Conservation (phyloP, 2,113 vertebrate genomes). For the Pundamilia nyererei region DNA sequence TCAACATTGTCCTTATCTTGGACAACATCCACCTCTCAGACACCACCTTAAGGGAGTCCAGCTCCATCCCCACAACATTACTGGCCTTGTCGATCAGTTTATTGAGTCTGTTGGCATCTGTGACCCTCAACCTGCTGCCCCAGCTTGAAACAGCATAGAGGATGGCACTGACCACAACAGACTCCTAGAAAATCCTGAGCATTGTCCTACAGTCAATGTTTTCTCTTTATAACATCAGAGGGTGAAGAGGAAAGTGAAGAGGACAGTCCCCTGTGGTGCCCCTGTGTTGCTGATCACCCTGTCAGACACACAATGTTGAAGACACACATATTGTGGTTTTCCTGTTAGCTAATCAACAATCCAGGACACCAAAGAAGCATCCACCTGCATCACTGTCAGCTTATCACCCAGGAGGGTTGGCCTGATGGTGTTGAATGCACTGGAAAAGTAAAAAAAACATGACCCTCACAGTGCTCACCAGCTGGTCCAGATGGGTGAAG, state of each 20-base stretch:
- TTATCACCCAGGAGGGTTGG: not conserved
- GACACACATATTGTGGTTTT: not conserved
- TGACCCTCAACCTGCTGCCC: not conserved
- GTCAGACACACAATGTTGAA: not conserved
- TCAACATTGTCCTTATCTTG: not conserved
- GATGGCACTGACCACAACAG: not conserved
- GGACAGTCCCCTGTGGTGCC: accelerated
- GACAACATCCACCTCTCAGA: not conserved
- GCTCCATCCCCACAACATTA: not conserved
- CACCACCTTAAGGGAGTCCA: not conserved
- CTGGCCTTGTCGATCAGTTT: not conserved
- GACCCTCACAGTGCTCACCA: not conserved
- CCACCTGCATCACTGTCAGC: accelerated
- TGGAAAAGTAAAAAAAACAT: not conserved
- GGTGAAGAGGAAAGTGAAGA: not conserved
- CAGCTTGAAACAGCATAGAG: not conserved
- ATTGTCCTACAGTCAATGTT: accelerated
- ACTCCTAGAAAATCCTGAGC: not conserved
- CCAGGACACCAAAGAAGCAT: not conserved
- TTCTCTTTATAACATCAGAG: not conserved
- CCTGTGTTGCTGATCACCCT: not conserved
- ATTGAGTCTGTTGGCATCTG: not conserved
- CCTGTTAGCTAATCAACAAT: not conserved
- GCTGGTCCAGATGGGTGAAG: not conserved
- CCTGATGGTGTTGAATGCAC: not conserved